Conservation (phyloP, 2,888 invertebrate genomes). For the Gari tellinella region DNA sequence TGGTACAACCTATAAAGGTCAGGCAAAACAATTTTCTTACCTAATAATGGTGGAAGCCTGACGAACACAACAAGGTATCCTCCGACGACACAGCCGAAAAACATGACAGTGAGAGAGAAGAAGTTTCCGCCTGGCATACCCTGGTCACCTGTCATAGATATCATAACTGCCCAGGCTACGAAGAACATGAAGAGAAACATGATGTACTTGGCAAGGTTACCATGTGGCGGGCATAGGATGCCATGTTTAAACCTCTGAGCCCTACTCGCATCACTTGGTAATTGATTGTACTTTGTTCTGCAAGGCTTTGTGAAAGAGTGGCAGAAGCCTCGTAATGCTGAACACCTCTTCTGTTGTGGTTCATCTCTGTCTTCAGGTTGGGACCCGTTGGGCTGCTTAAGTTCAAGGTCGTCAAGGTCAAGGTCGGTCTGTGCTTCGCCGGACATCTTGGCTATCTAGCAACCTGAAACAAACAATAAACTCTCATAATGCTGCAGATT, state of each 20-base stretch:
- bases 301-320: conserved; percentile 65
- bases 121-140: conserved; percentile 80
- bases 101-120: conserved; percentile 79
- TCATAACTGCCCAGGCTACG: conserved; percentile 71
- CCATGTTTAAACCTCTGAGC: conserved; percentile 68
- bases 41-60: conserved; percentile 78
- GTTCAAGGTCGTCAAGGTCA: conserved; percentile 3
- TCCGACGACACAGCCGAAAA: conserved; percentile 75
- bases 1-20: no score
- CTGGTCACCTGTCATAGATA: conserved; percentile 69
- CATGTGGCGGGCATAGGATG: conserved; percentile 82
- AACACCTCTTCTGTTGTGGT: conserved; percentile 48
- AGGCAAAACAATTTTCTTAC: no score
- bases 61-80: conserved; percentile 75
- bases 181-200: conserved; percentile 67
- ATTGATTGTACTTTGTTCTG: conserved; percentile 72
- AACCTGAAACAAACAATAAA: no score
- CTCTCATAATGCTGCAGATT: no score
- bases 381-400: no score
- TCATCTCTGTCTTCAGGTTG: background rate
- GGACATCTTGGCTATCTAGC: no score
- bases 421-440: conserved; percentile 11
- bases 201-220: conserved; percentile 84
- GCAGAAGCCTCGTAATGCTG: conserved; percentile 46
- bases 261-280: conserved; percentile 63